These are phyloP conservation scores for Oxyruncus cristatus DNA, from an alignment of 2,113 vertebrate species.

Conservation along the genomic window DNA sequence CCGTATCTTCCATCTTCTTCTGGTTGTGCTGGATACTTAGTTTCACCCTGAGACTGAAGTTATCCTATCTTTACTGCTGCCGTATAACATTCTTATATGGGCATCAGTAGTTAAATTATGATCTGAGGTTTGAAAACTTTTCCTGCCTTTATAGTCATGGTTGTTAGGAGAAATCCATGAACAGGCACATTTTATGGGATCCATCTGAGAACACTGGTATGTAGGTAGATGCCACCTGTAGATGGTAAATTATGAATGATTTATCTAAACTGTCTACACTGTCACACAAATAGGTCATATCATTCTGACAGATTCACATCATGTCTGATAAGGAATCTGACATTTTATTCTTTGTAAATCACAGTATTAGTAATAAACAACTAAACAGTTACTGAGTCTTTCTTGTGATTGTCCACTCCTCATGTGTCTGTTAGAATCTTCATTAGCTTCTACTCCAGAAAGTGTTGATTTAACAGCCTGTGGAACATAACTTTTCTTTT, in stretches of 20 bases:
- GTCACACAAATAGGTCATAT: not conserved
- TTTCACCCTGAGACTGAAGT: not conserved
- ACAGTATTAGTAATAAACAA: not conserved
- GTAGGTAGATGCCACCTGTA: not conserved
- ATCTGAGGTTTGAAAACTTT: not conserved
- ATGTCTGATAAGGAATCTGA: not conserved
- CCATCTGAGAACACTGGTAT: not conserved
- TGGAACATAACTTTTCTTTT: not conserved
- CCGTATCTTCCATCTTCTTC: not conserved
- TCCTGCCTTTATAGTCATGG: not conserved
- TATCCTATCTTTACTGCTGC: not conserved
- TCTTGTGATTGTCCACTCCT: not conserved
- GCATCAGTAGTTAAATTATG: not conserved
- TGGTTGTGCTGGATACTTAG: not conserved
- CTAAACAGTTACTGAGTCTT: not conserved
- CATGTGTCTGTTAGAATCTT: not conserved
- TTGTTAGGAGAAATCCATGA: not conserved
- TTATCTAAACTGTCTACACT: not conserved
- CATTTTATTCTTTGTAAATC: not conserved
- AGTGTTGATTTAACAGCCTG: not conserved
- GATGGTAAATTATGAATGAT: not conserved
- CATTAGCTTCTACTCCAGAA: not conserved
- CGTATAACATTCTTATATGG: not conserved
- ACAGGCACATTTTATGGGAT: not conserved
- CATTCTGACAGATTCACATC: not conserved